These are phyloP conservation scores for Drosophila nigricruria DNA, from an alignment of 2,888 invertebrate species.

Conservation along the genomic window DNA sequence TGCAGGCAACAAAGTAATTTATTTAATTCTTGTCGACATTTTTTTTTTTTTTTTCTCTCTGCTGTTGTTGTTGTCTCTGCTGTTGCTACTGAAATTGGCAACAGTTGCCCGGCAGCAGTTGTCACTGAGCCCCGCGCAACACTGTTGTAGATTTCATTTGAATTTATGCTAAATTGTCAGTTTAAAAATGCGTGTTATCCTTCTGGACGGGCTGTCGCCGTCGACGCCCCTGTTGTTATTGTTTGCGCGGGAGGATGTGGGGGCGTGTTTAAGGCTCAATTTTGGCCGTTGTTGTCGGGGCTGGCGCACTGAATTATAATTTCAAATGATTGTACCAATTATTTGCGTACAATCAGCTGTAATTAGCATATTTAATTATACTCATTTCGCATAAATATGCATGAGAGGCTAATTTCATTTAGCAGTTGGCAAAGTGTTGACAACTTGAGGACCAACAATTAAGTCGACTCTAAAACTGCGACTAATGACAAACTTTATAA, in stretches of 20 bases:
- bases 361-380: conserved; percentile 79
- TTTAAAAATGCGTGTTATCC: conserved; percentile 76
- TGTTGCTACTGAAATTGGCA: conserved; percentile 58
- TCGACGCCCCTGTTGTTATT: conserved; percentile 19
- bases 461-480: conserved; percentile 27
- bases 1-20: conserved; percentile 74
- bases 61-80: conserved; percentile 14
- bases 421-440: conserved; percentile 64
- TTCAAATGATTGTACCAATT: conserved; percentile 78
- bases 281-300: conserved; percentile 15
- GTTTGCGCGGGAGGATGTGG: neutral
- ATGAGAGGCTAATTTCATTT: conserved; percentile 69
- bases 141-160: conserved; percentile 69
- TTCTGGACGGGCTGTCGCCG: conserved; percentile 51
- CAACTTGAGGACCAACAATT: conserved; percentile 59
- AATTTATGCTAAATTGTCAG: conserved; percentile 78
- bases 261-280: conserved; percentile 37
- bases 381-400: conserved; percentile 73
- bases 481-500: conserved; percentile 51
- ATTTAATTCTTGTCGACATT: conserved; percentile 63
- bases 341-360: conserved; percentile 76
- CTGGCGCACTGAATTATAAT: conserved; percentile 64
- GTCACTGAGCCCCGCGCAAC: conserved; percentile 19
- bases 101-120: conserved; percentile 62
- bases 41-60: conserved; percentile 9